Evolutionary conservation across 2,113 vertebrate genomes (phyloP).

Genomic region (Monarcha castaneiventris): DNA sequence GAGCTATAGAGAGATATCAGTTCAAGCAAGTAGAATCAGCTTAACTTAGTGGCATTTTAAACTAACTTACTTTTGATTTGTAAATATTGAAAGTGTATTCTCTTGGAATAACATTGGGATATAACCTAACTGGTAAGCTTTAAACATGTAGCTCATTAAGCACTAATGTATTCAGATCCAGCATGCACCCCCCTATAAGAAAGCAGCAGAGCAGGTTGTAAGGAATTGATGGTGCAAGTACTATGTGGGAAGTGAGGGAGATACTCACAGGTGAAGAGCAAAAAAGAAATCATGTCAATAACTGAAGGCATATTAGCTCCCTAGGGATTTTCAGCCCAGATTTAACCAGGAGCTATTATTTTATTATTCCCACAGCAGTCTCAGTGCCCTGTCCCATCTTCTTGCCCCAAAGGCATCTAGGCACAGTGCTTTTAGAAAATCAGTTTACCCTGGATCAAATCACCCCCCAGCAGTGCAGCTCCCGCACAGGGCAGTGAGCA

Average conservation of each 20-base stretch:
- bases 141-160: not conserved
- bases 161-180: not conserved
- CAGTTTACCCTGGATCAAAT: fast-evolving
- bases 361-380: not conserved
- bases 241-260: not conserved
- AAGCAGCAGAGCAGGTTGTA: not conserved
- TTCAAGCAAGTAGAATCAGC: not conserved
- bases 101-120: not conserved
- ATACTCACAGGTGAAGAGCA: not conserved
- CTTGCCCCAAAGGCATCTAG: not conserved
- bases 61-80: not conserved
- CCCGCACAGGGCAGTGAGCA: not conserved
- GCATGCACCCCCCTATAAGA: not conserved
- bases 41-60: not conserved
- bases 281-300: not conserved
- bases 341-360: not conserved
- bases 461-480: not conserved
- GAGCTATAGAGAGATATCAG: not conserved
- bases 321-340: not conserved
- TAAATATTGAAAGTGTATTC: not conserved
- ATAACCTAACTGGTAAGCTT: not conserved
- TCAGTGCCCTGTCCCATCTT: not conserved
- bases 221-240: not conserved
- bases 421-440: not conserved
- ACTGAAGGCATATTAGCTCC: not conserved